A percentile compares a stretch with the other conserved stretches of the same genome.
Evolutionary conservation across 2,888 invertebrate genomes (phyloP).

Genomic region (Petrolisthes cinctipes): DNA sequence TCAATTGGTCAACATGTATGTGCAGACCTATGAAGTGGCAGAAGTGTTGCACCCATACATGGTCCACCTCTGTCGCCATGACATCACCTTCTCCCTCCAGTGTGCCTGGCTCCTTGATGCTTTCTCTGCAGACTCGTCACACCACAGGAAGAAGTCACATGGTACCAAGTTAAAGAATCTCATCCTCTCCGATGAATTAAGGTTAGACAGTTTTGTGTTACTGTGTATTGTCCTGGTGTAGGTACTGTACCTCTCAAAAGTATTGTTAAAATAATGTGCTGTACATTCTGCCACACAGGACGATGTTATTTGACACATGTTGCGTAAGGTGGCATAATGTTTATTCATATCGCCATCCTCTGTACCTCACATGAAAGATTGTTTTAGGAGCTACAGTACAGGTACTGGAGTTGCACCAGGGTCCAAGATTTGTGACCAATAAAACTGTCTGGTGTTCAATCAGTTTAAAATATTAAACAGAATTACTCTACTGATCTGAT

Average conservation of each 20-base stretch:
- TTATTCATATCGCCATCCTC: too few relatives aligned
- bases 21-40: slow-evolving; percentile 97
- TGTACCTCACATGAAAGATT: neutral
- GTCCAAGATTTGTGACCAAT: too few relatives aligned
- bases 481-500: too few relatives aligned
- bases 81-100: slow-evolving; percentile 95
- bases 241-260: neutral
- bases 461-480: too few relatives aligned
- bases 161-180: slow-evolving; percentile 81
- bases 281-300: neutral
- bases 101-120: slow-evolving; percentile 97
- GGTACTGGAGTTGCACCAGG: neutral
- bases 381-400: neutral
- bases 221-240: neutral
- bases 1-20: slow-evolving; percentile 97
- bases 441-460: too few relatives aligned
- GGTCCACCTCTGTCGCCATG: slow-evolving; percentile 84
- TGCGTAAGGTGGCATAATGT: too few relatives aligned
- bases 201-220: slow-evolving; percentile 65
- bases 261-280: neutral
- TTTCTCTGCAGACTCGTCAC: slow-evolving; percentile 82
- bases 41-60: slow-evolving; percentile 90
- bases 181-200: slow-evolving; percentile 80
- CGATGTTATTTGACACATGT: too few relatives aligned
- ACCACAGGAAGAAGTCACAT: slow-evolving; percentile 79